Base-by-base conservation (phyloP, 2,888 invertebrate genomes). In the Plusia festucae region DNA sequence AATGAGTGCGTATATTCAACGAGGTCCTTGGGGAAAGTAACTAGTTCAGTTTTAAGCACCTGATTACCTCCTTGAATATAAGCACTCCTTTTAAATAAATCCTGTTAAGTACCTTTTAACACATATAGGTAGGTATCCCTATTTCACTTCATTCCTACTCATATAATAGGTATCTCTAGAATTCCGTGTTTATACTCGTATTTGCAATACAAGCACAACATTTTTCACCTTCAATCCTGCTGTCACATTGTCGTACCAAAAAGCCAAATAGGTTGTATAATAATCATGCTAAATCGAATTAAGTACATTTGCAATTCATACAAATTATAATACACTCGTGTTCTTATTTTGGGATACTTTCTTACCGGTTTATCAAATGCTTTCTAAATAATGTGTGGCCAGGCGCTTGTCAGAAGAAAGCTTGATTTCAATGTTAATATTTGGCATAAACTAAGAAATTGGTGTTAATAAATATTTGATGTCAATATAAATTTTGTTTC, bases 291-390 rank as follows among this genome's bases (percentile, higher is more conserved):
- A 55, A n/a, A 66, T 61, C 13, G 57, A 71, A 57, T 20, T 46
- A 65, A 64, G 61, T 63, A 53, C 20, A 74, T 73, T 70, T 62
- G 55, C 64, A 63, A 73, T 67, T 69, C 64, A 55, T 60, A 9
- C 27, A 24, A 24, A 65, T 78, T 51, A 59, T 49, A 53, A 58
- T 54, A 46, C 52, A 60, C 13, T 40, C 58, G 30, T 61, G 60
- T 79, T 75, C 64, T 65, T 68, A 56, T 73, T 69, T 61, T 71
- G 53, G 62, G 60, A 68, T 62, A 73, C 78, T 81, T 80, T 80
- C 76, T 65, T 76, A 81, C 79, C 78, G 81, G 79, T 80, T 80
- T 76, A 65, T 60, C 40, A 62, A 68, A 68, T 72, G 58, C 78
- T 80, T 81, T 81, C 79, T 76, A 78, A 75, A 75, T 80, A 78